These are phyloP conservation scores for Rhabdophis nuchalis DNA, from an alignment of 2,797 vertebrate species.

Conservation along the genomic window DNA sequence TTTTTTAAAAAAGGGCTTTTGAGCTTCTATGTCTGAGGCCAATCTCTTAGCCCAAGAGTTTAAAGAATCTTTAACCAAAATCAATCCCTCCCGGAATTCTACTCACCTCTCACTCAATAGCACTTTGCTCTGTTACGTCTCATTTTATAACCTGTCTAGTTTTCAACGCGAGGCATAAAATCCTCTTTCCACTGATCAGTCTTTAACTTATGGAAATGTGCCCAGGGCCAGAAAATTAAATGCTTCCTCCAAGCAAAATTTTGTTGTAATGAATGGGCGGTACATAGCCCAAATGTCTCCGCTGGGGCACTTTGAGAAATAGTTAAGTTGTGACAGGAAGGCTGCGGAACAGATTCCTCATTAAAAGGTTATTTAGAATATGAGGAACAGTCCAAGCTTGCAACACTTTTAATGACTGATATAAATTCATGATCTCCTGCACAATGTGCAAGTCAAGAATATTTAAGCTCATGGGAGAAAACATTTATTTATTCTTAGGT, in stretches of 20 bases:
- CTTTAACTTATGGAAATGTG: not conserved
- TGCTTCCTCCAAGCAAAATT: not conserved
- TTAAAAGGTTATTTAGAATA: conserved; percentile 4
- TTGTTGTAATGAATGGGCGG: not conserved
- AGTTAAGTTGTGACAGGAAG: not conserved
- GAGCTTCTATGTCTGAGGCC: not conserved
- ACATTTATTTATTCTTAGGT: not conserved
- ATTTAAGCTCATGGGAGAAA: not conserved
- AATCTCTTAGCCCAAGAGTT: not conserved
- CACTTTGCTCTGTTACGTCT: not conserved
- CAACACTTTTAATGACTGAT: not conserved
- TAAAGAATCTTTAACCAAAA: not conserved
- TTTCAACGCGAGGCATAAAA: not conserved
- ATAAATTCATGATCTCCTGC: not conserved
- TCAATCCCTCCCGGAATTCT: not conserved
- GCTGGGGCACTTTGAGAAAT: not conserved
- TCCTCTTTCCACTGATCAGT: not conserved
- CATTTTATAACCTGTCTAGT: not conserved
- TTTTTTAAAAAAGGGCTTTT: not conserved
- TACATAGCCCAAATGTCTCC: not conserved
- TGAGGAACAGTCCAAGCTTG: not conserved
- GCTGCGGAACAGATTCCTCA: not conserved
- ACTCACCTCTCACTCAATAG: not conserved
- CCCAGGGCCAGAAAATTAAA: not conserved
- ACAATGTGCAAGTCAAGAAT: not conserved